phyloP scores from a whole-genome alignment of 2,797 vertebrate genomes.

The Mormyrus hasselquistii region DNA sequence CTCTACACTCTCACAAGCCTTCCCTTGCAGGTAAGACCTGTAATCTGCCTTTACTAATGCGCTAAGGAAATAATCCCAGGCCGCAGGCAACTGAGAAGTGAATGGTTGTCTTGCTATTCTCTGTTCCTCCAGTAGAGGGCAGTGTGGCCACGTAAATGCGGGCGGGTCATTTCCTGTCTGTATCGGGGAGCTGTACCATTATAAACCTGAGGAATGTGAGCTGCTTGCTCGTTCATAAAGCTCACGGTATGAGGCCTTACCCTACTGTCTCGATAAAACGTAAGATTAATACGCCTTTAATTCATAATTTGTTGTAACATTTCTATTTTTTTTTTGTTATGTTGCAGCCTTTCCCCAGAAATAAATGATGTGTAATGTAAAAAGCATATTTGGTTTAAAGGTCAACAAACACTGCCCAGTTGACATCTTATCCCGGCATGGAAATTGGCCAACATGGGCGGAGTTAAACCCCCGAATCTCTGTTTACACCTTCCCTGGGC shows the following conservation, averaged over 20 bases:
- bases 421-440: background rate
- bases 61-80: background rate
- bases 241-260: background rate
- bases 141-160: conserved; percentile 40
- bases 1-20: conserved; percentile 92
- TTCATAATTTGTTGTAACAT: background rate
- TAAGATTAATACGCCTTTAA: background rate
- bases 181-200: background rate
- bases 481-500: background rate
- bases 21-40: conserved; percentile 71
- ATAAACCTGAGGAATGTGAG: conserved; percentile 17
- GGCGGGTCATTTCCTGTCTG: background rate
- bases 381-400: background rate
- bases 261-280: background rate
- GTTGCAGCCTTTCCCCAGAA: background rate
- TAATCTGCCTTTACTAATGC: background rate
- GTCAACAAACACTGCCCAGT: background rate
- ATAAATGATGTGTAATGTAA: background rate
- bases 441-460: background rate
- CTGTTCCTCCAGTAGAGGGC: conserved; percentile 53
- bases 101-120: background rate
- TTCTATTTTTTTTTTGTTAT: background rate
- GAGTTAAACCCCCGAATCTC: background rate
- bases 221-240: background rate
- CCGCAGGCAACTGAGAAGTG: background rate